These are phyloP conservation scores for Hirudinaria manillensis DNA, from an alignment of 2,888 invertebrate species.

Conservation along the genomic window DNA sequence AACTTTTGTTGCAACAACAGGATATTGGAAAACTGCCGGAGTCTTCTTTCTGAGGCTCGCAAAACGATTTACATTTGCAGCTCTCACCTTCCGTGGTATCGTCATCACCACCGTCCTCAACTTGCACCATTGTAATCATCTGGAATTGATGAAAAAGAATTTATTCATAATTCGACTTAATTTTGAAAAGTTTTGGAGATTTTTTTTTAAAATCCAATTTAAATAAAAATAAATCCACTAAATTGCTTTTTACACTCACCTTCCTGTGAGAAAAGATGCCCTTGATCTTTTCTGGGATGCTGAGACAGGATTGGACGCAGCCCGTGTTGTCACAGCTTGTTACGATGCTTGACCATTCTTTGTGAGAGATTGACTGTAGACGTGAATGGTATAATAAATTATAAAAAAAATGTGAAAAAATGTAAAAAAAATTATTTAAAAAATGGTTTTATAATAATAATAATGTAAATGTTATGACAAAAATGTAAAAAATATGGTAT, in stretches of 20 bases:
- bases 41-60: background rate
- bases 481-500: too few species aligned
- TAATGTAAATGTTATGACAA: too few species aligned
- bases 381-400: too few species aligned
- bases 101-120: background rate
- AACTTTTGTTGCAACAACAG: slow-evolving; percentile 3
- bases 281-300: background rate
- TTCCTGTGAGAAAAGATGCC: background rate
- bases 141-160: background rate
- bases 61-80: background rate
- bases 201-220: background rate
- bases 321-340: background rate
- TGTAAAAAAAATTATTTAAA: background rate
- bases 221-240: background rate
- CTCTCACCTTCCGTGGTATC: background rate
- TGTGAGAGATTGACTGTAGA: background rate
- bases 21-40: background rate
- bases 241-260: background rate
- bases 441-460: too few species aligned
- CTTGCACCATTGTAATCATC: background rate
- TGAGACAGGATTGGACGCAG: background rate
- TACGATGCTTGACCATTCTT: background rate
- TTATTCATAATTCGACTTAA: background rate
- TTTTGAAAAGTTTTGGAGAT: background rate
- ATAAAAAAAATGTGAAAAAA: background rate